Evolutionary conservation across 1,140 invertebrate genomes (phyloP), one percentile per base, ranked within the genome.

Genomic region (Rhyacophila brunnea): DNA sequence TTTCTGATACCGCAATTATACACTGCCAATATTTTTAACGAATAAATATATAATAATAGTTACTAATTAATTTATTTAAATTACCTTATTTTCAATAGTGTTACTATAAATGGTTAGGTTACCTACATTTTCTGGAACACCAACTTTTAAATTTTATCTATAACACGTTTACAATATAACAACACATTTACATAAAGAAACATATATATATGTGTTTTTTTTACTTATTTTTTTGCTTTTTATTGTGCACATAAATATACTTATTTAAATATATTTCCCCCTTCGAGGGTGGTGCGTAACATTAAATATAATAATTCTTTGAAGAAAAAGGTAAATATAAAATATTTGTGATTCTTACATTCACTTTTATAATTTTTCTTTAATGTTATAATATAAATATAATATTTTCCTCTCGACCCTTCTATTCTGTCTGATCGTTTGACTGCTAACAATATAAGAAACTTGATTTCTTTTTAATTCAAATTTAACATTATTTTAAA

Each of bases 161-260:
- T 43, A 58, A 58, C 55, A 59, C 58, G 58, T 46, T 59, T 53
- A 59, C 50, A 53, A 53, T 52, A 47, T 53, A 53, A 52, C 58
- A 59, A 53, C 50, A 59, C 58, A 50, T 59, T 58, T 53, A 58
- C 55, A 58, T 58, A 58, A 58, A 58, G 55, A 44, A 58, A 58
- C 55, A 58, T 58, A 58, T 58, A 59, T 59, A 52, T 59, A 44
- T 44, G 13, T 42, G 14, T 10, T 53, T 53, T 53, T 59, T 53
- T 47, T 38, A 18, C n/a, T 28, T 49, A 32, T 51, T 58, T 58
- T 56, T 47, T 34, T 40, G 19, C 49, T 53, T 60, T 60, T 54
- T 54, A 49, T 13, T 55, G 51, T 60, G 51, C 58, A 60, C 50
- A 60, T 60, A 60, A 60, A 60, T 55, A 44, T 54, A 53, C 58